phyloP scores from a whole-genome alignment of 2,888 invertebrate species.

The Melinaea marsaeus region DNA sequence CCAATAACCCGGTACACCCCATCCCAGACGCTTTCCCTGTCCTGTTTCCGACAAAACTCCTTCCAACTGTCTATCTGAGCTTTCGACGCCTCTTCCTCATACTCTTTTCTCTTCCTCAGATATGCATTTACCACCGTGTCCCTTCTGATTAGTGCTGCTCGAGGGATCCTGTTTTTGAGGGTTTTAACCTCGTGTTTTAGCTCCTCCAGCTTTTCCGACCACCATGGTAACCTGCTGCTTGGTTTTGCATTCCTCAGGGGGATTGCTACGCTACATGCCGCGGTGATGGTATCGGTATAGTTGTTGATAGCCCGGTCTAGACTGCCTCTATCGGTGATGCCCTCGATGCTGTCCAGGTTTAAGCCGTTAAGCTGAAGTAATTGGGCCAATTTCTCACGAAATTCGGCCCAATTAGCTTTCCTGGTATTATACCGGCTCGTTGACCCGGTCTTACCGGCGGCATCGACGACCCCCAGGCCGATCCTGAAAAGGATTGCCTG shows the following conservation, averaged over 20 bases:
- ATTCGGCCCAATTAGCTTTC: constrained; percentile 21
- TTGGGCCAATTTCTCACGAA: background rate
- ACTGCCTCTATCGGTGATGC: too few species aligned
- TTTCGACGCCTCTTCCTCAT: constrained; percentile 12
- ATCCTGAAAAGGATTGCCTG: constrained; percentile 15
- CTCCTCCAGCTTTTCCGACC: too few species aligned
- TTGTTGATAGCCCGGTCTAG: too few species aligned
- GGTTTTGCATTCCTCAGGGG: too few species aligned
- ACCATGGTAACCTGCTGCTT: too few species aligned
- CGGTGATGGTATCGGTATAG: too few species aligned
- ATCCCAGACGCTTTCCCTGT: constrained; percentile 30
- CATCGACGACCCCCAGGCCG: background rate
- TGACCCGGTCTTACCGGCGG: background rate
- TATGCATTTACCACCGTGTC: constrained; percentile 21
- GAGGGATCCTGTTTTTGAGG: constrained; percentile 12
- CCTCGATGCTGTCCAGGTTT: too few species aligned
- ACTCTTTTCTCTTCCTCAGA: constrained; percentile 15
- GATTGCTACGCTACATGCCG: too few species aligned
- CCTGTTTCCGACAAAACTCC: constrained; percentile 30
- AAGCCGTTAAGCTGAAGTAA: too few species aligned
- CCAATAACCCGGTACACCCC: constrained; percentile 28
- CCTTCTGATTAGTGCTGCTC: constrained; percentile 12
- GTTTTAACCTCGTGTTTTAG: constrained; percentile 7
- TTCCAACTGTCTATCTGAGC: constrained; percentile 30
- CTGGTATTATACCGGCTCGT: constrained; percentile 24